Conservation (phyloP, 2,888 invertebrate species). For the Eutolmus rufibarbis region DNA sequence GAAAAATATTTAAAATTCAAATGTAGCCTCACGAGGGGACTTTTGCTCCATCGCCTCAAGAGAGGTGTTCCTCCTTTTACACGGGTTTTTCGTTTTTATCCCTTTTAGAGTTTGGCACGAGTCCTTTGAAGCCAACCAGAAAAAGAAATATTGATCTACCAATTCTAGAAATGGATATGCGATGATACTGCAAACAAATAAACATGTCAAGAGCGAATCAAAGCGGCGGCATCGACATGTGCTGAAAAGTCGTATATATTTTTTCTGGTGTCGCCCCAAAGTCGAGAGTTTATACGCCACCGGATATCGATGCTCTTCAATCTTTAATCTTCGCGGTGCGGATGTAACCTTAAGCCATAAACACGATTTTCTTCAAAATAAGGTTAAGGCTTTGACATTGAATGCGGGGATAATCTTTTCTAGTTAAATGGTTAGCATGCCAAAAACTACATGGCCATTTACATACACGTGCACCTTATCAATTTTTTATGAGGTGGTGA, state of each 20-base stretch:
- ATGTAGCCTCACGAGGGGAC: not conserved
- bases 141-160: not conserved
- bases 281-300: not conserved
- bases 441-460: not conserved
- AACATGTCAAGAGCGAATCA: not conserved
- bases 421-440: not conserved
- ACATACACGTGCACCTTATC: not conserved
- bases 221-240: not conserved
- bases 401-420: not conserved
- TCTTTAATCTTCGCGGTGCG: not conserved
- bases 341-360: not conserved
- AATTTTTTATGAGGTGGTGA: not conserved
- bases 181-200: not conserved
- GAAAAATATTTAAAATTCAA: not conserved
- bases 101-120: not conserved
- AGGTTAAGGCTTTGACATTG: not conserved
- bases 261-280: not conserved
- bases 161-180: not conserved
- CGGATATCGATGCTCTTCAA: not conserved
- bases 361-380: not conserved
- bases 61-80: not conserved
- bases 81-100: not conserved
- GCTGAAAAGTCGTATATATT: not conserved
- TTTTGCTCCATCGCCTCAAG: not conserved
- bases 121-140: not conserved